Evolutionary conservation across 2,797 vertebrate genomes (phyloP), one percentile per base, ranked within the genome.

Genomic region (Danio jaintianensis): DNA sequence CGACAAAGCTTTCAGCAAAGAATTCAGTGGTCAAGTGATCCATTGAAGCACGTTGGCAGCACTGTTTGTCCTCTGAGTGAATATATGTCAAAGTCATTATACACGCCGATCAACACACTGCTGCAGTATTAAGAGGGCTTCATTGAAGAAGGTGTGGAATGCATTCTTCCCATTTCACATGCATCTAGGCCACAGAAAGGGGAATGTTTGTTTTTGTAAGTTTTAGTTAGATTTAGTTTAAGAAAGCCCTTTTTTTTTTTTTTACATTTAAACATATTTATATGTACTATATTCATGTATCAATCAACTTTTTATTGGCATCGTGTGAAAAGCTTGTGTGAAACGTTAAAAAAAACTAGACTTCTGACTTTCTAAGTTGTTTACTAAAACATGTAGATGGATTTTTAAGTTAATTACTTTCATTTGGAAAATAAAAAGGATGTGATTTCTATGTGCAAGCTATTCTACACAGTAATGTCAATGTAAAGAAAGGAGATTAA

Each of bases 41-140:
- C 77, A 69, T 59, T 87, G 79, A 84, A 81, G 86, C 58, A 82
- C 86, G 84, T 87, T 88, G 80, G 88, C 47, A 53, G 74, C 50
- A 50, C 43, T 9, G 48, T 78, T 69, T 77, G 13, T 64, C 20
- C 4, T 38, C 20, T 52, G 11, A 22, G 16, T 76, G 2, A 7
- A 78, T 79, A 74, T 42, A 22, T 75, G 55, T 71, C 78, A 61
- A 36, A 18, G 53, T 70, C 56, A 62, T 70, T 79, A 52, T 43
- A 71, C 47, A 71, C 10, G 36, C 53, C 78, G 76, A 38, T 70
- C 43, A 62, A 55, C 64, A 48, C 29, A 22, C 45, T 22, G 12
- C 53, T 48, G 66, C 45, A 71, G 29, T 66, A 47, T 62, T 42
- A 70, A 61, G 77, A 79, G 67, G 22, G 56, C 56, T 79, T 71